Base-by-base conservation (phyloP, 2,113 vertebrate genomes). In the Rhizomys pruinosus region DNA sequence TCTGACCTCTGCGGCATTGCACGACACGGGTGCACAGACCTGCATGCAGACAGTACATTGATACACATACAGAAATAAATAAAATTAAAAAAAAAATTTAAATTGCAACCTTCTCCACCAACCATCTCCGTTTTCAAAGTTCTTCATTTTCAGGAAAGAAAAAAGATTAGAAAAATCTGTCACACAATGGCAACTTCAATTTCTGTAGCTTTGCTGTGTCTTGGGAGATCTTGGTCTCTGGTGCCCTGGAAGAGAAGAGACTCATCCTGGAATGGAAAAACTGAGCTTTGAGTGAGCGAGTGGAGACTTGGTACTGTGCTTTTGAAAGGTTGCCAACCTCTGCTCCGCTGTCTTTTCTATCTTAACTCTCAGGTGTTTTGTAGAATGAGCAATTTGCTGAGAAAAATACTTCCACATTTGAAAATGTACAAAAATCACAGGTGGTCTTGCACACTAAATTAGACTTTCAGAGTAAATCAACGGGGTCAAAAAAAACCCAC, bases 281-380 rank as follows among this genome's bases (percentile, higher is more conserved):
- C 77, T 79, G 81, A 93, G 82, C 82, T 96, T 94, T 95, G 74
- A 96, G 74, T 27, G 55, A 94, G 93, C 88, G 92, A 95, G 88
- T 92, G 74, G 82, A 92, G 78, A 47, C 81, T 86, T 95, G 96
- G 95, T 92, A 47, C 27, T 57, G 52, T 10, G 69, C n/a, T 93
- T 88, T 76, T 84, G 89, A 95, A 94, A 96, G 88, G 39, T 66
- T 96, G 92, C 94, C 95, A 96, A 34, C 82, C 84, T 86, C 93
- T 93, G 81, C 79, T 95, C 87, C 81, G 89, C 87, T 93, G 89
- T 59, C 87, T 95, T 93, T 95, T 95, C 89, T 61, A 94, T 84
- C 89, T 80, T 71, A 52, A 20, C 68, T 94, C 86, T 91, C 73
- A 42, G 34, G 87, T 91, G 94, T 94, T n/a, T n/a, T n/a, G n/a